phyloP scores from a whole-genome alignment of 35 echinoderm and acorn worm genomes.

The Lytechinus pictus region DNA sequence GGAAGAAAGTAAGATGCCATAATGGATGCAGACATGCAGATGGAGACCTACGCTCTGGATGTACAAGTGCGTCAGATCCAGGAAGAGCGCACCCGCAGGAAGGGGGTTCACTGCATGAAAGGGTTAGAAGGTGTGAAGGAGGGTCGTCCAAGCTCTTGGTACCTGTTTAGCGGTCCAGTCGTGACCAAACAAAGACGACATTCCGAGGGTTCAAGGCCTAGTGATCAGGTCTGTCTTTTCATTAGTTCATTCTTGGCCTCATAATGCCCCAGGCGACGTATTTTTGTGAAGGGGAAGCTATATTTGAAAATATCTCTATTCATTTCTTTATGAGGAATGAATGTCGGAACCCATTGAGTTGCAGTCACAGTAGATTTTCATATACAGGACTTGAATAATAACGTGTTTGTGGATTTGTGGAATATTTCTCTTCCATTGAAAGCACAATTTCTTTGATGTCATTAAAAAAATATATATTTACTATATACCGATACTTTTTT shows the following conservation, averaged over 20 bases:
- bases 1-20: neutral
- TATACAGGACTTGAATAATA: neutral
- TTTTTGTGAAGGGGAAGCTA: neutral
- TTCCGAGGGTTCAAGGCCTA: neutral
- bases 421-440: neutral
- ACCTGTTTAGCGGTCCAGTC: neutral
- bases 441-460: neutral
- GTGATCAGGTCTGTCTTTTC: neutral
- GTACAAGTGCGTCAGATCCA: neutral
- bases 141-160: conserved; percentile 9
- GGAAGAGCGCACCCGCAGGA: neutral
- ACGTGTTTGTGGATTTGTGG: neutral
- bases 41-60: neutral
- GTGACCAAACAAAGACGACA: neutral
- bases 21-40: neutral
- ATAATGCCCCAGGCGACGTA: neutral
- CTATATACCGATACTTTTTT: neutral
- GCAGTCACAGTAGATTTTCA: neutral
- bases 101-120: neutral
- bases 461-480: neutral
- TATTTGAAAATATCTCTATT: neutral
- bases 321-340: neutral
- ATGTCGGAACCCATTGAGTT: neutral
- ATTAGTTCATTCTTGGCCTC: neutral
- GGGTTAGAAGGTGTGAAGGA: conserved; percentile 23